Percentiles rank a stretch among this genome's conserved stretches.
phyloP scores from a whole-genome alignment of 2,797 vertebrate genomes.

The Sylvia borin region DNA sequence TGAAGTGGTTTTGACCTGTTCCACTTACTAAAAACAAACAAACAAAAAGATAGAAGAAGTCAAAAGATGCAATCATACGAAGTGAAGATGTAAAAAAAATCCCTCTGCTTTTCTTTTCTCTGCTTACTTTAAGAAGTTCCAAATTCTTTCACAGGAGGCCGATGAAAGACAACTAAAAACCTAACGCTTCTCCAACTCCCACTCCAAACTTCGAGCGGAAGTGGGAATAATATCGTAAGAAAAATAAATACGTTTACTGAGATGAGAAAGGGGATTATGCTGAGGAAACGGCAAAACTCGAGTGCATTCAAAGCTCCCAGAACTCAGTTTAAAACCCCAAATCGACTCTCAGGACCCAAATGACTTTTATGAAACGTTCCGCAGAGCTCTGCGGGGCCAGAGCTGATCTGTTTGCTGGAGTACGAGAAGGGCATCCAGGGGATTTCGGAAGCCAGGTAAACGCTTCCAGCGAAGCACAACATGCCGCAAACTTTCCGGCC shows the following conservation, averaged over 20 bases:
- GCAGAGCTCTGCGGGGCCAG: background rate
- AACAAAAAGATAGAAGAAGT: background rate
- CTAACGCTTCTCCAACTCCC: background rate
- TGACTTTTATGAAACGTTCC: background rate
- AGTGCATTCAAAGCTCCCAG: background rate
- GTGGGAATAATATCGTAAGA: background rate
- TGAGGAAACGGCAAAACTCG: background rate
- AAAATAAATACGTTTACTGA: background rate
- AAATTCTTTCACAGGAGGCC: conserved; percentile 22
- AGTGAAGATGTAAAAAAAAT: conserved; percentile 1
- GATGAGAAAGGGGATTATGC: background rate
- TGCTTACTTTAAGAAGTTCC: background rate
- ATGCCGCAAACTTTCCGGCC: background rate
- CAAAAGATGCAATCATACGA: background rate
- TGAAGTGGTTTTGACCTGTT: background rate
- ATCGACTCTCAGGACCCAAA: background rate
- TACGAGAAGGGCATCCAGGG: background rate
- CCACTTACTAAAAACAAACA: background rate
- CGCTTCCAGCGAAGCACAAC: background rate
- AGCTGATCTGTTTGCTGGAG: background rate
- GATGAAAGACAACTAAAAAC: background rate
- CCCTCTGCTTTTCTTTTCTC: background rate
- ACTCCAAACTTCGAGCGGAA: conserved; percentile 37
- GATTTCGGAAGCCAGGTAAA: background rate
- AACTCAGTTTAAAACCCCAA: background rate